These are phyloP conservation scores for Lagria hirta DNA, from an alignment of 2,888 invertebrate genomes.

Conservation along the genomic window DNA sequence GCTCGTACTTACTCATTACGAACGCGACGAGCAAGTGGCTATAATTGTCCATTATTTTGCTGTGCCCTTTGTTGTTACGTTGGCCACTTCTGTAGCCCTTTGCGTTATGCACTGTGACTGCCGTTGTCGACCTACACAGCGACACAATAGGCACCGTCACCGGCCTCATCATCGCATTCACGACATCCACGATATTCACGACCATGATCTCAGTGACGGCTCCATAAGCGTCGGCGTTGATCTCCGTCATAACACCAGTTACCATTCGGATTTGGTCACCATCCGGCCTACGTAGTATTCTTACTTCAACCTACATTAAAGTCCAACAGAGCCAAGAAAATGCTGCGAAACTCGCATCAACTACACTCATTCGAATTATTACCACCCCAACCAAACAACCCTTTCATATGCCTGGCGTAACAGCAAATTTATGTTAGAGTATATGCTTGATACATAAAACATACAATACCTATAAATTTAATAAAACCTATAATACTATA, in stretches of 20 bases:
- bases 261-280: constrained; percentile 51
- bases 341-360: background rate
- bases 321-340: background rate
- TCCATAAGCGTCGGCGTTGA: constrained; percentile 73
- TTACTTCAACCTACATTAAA: constrained; percentile 1
- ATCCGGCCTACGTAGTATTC: constrained; percentile 47
- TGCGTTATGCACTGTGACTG: constrained; percentile 89
- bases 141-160: constrained; percentile 65
- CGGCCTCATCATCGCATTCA: constrained; percentile 64
- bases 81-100: constrained; percentile 80
- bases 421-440: constrained; percentile 12
- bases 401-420: constrained; percentile 14
- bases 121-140: constrained; percentile 67
- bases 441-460: too few relatives aligned
- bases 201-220: constrained; percentile 68
- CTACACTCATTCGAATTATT: background rate
- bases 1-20: constrained; percentile 82
- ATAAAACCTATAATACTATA: too few relatives aligned
- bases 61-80: constrained; percentile 79
- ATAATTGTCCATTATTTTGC: constrained; percentile 83
- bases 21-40: constrained; percentile 78
- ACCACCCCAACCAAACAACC: constrained; percentile 7
- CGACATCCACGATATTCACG: too few relatives aligned
- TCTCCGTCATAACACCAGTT: constrained; percentile 58
- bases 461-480: too few relatives aligned